Evolutionary conservation across 2,888 invertebrate species (phyloP), one percentile per base, ranked within the genome.

Genomic region (Dynastes grantii): DNA sequence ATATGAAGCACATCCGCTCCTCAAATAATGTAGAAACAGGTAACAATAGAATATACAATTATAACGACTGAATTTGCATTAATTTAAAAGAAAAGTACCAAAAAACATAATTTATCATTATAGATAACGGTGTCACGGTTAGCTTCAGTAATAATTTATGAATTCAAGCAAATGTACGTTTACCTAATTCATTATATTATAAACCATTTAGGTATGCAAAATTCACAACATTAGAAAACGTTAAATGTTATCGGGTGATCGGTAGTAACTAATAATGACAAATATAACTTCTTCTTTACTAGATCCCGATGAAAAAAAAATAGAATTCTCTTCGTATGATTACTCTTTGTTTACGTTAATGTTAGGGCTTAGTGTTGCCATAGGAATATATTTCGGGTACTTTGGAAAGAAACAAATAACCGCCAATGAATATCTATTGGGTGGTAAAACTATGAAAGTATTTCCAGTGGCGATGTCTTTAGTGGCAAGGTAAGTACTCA

Each of bases 401-500:
- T 75, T 75, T 58, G 89, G 90, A 11, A 90, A 89, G 73, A 91
- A 91, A 80, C 91, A 92, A 84, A 90, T 92, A 79, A 92, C 92
- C 0, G 92, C 94, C 0, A 88, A 90, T 16, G 94, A 94, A 76
- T 94, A 94, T 86, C 87, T 95, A 58, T 91, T 94, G 87, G 95
- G 94, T 45, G 93, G 92, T 13, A 93, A 93, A 86, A 91, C 91
- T 83, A 94, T 95, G 94, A 92, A 92, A 2, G 91, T 92, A 22
- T 90, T 95, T 83, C 94, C 95, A 0, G 91, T 95, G 79, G 92
- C 94, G 0, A 90, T 95, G 87, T 94, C 94, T 16, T 89, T 95
- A 8, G 91, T 94, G 83, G 93, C 95, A 2, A 94, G 94, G 94
- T 94, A 87, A 89, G 89, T 58, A 73, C 6, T 8, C 67, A 22